Conservation (phyloP, 2,113 vertebrate genomes). For the Piprites chloris region DNA sequence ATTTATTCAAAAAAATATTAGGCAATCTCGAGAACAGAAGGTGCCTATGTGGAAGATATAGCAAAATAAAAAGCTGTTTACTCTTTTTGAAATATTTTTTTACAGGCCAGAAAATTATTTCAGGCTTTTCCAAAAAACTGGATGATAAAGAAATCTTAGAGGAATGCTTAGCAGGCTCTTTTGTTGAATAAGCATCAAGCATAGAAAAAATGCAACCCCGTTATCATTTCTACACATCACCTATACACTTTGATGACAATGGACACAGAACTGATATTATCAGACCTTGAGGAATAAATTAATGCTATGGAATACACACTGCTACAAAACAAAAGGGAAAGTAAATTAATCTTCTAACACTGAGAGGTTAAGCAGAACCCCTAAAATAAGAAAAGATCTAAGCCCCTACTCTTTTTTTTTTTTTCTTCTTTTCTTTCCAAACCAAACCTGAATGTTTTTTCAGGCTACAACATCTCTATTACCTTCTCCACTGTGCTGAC, state of each 20-base stretch:
- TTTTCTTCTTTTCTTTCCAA: not conserved
- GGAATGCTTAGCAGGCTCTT: slow-evolving; percentile 1
- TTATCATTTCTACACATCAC: slow-evolving; percentile 29
- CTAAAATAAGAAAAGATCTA: not conserved
- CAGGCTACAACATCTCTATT: not conserved
- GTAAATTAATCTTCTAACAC: slow-evolving; percentile 23
- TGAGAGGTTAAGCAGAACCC: not conserved
- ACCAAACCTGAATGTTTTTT: not conserved
- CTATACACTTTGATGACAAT: not conserved
- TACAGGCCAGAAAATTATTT: not conserved
- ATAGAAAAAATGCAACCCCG: slow-evolving; percentile 3
- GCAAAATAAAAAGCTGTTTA: not conserved
- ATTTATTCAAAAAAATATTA: not conserved
- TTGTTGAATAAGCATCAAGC: slow-evolving; percentile 11
- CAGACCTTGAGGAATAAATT: slow-evolving; percentile 44
- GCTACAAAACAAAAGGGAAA: not conserved
- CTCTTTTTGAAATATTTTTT: not conserved
- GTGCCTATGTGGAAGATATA: not conserved
- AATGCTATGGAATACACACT: not conserved
- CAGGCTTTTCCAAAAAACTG: not conserved
- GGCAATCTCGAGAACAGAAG: not conserved
- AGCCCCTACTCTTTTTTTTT: not conserved
- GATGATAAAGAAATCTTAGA: not conserved
- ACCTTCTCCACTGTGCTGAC: not conserved
- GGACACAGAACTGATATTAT: slow-evolving; percentile 8